These are phyloP conservation scores for Adineta ricciae DNA, from an alignment of 2,888 invertebrate genomes.

Conservation along the genomic window DNA sequence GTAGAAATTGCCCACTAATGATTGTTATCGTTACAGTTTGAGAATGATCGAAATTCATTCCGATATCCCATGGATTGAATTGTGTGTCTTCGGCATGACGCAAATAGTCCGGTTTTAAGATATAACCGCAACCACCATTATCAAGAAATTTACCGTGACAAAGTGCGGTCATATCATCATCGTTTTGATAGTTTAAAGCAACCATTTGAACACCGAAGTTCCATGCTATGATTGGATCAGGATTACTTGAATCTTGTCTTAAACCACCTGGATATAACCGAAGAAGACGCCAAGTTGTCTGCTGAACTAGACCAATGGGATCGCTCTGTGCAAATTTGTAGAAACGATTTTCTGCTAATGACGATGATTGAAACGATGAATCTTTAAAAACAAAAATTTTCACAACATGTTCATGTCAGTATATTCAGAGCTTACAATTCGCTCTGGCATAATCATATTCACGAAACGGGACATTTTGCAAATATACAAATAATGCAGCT, in stretches of 20 bases:
- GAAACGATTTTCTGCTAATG: constrained; percentile 4
- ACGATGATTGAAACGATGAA: background rate
- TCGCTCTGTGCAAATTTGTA: background rate
- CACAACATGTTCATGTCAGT: background rate
- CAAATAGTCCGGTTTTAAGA: constrained; percentile 57
- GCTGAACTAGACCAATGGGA: background rate
- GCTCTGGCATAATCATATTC: background rate
- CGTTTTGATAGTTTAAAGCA: constrained; percentile 57
- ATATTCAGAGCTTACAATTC: background rate
- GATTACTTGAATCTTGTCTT: constrained; percentile 55
- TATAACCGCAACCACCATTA: constrained; percentile 58
- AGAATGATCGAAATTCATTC: background rate
- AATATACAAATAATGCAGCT: background rate
- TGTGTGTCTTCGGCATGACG: constrained; percentile 43
- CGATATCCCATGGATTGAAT: background rate
- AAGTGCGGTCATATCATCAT: constrained; percentile 58
- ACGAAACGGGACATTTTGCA: background rate
- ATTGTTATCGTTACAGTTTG: constrained; percentile 22
- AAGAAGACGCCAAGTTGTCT: background rate
- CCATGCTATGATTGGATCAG: constrained; percentile 56
- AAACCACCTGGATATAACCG: constrained; percentile 52
- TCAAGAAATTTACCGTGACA: constrained; percentile 57
- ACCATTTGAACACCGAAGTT: constrained; percentile 56
- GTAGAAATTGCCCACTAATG: constrained; percentile 30
- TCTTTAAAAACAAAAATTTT: background rate